These are phyloP conservation scores for Galerucella pusilla DNA, from an alignment of 2,888 invertebrate species.

Conservation along the genomic window DNA sequence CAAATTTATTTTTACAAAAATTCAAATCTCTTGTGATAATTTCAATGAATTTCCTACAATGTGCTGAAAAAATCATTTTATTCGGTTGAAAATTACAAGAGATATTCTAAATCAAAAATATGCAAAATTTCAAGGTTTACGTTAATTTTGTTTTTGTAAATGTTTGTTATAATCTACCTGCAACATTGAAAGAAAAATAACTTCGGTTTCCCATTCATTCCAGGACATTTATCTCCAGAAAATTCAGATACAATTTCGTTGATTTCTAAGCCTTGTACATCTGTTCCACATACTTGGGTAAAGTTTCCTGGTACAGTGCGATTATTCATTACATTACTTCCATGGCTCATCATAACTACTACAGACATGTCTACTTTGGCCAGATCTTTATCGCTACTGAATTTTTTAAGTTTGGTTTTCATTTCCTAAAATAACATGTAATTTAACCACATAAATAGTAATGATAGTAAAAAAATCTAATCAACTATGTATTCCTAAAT, in stretches of 20 bases:
- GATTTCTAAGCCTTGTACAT: conserved; percentile 68
- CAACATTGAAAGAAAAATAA: conserved; percentile 81
- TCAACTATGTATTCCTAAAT: no score
- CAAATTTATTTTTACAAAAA: no score
- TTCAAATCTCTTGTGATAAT: no score
- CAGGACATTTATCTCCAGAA: conserved; percentile 68
- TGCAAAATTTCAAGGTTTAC: no score
- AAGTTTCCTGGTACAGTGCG: conserved; percentile 63
- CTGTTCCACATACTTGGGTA: conserved; percentile 71
- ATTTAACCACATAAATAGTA: no score
- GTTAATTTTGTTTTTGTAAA: no score
- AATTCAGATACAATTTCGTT: conserved; percentile 71
- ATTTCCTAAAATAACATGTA: conserved; percentile 46
- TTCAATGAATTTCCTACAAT: no score
- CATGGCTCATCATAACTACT: conserved; percentile 76
- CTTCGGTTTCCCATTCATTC: conserved; percentile 73
- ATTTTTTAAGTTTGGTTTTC: conserved; percentile 60
- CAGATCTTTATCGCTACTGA: conserved; percentile 64
- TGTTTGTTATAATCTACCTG: conserved; percentile 63
- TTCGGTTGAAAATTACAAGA: no score
- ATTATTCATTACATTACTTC: conserved; percentile 62
- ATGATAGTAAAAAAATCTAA: no score
- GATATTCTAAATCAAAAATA: no score
- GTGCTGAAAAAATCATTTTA: no score
- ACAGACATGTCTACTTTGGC: conserved; percentile 71